phyloP scores from a whole-genome alignment of 2,113 vertebrate species.

The Argyrosomus japonicus region DNA sequence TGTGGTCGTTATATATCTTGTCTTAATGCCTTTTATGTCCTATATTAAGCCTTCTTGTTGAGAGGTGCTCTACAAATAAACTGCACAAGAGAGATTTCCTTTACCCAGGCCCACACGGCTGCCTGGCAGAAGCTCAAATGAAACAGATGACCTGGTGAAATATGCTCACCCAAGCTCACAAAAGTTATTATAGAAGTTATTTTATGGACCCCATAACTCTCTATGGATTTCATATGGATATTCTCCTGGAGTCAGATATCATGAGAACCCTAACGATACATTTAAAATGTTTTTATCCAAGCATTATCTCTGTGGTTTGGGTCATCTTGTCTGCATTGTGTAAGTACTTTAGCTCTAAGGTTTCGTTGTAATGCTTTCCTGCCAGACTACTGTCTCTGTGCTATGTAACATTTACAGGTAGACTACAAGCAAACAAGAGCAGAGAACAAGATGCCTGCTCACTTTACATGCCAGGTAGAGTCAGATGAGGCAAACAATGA shows the following conservation, averaged over 20 bases:
- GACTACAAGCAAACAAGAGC: conserved; percentile 11
- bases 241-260: conserved; percentile 24
- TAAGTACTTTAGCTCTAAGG: conserved; percentile 42
- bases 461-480: background rate
- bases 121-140: background rate
- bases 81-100: conserved; percentile 24
- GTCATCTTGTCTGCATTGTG: conserved; percentile 4
- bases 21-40: background rate
- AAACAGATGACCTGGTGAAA: conserved; percentile 45
- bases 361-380: conserved; percentile 33
- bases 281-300: conserved; percentile 31
- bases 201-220: conserved; percentile 32
- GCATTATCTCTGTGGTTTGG: background rate
- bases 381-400: conserved; percentile 53
- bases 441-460: background rate
- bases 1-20: background rate
- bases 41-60: background rate
- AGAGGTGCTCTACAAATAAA: conserved; percentile 3
- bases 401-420: conserved; percentile 56
- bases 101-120: conserved; percentile 3
- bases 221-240: conserved; percentile 8
- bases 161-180: background rate
- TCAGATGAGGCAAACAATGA: background rate
- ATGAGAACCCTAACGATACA: background rate
- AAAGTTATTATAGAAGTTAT: conserved; percentile 26